phyloP scores from a whole-genome alignment of 1,140 invertebrate genomes.

The Heliconius hermathena region DNA sequence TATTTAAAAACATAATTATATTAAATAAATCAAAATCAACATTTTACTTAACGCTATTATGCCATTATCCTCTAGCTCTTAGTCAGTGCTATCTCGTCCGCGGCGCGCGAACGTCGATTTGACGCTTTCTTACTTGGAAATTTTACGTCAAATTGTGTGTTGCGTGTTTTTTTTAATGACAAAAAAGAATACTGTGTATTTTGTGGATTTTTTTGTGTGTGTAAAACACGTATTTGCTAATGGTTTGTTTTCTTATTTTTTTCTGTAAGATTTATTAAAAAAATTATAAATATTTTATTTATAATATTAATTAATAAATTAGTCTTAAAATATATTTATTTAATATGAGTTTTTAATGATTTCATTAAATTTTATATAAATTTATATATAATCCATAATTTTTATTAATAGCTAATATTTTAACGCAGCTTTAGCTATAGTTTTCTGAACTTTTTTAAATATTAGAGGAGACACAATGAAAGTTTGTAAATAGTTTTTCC shows the following conservation, averaged over 20 bases:
- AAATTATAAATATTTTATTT: too few relatives aligned
- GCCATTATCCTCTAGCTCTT: background rate
- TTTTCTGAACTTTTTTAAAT: too few relatives aligned
- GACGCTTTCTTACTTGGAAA: conserved; percentile 57
- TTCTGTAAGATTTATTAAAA: background rate
- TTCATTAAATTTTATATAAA: too few relatives aligned
- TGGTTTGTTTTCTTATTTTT: background rate
- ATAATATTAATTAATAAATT: too few relatives aligned
- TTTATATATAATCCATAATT: too few relatives aligned
- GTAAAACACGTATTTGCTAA: background rate
- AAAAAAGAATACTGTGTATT: conserved; percentile 11
- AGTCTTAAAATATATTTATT: too few relatives aligned
- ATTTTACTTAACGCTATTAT: background rate
- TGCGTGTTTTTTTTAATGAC: conserved; percentile 28
- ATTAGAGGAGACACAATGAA: too few relatives aligned
- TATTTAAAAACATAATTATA: background rate
- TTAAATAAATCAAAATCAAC: background rate
- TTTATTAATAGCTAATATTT: too few relatives aligned
- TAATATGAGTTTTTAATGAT: too few relatives aligned
- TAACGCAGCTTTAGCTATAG: too few relatives aligned
- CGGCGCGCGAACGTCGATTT: conserved; percentile 45
- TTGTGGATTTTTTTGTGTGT: conserved; percentile 32
- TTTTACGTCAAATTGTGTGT: conserved; percentile 58
- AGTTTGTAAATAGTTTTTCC: too few relatives aligned
- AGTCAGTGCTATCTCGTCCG: background rate